phyloP scores from a whole-genome alignment of 1,140 invertebrate genomes.

The Scaptomyza graminum region DNA sequence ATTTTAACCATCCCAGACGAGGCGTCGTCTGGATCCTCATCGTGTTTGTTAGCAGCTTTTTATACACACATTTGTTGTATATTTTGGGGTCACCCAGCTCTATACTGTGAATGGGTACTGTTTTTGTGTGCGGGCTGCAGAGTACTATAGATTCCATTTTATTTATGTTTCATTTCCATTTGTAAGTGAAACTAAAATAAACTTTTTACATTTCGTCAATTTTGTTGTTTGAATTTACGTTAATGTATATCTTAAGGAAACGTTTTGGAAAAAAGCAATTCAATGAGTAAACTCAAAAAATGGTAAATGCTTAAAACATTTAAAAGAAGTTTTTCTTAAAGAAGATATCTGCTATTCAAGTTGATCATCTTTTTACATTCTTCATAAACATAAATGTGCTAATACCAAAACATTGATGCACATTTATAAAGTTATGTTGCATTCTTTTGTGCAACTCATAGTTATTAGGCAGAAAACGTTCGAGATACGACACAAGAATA shows the following conservation, averaged over 20 bases:
- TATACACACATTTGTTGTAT: background rate
- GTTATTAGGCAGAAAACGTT: background rate
- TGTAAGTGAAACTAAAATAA: constrained; percentile 81
- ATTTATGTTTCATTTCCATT: constrained; percentile 77
- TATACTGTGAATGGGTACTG: constrained; percentile 20
- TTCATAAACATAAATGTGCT: no score
- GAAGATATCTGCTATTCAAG: no score
- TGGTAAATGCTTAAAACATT: no score
- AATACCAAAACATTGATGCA: no score
- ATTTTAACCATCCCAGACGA: constrained; percentile 31
- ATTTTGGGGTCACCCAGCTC: constrained; percentile 21
- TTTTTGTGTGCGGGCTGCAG: constrained; percentile 13
- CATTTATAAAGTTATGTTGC: no score
- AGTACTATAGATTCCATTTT: constrained; percentile 66
- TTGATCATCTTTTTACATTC: no score
- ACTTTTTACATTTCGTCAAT: constrained; percentile 74
- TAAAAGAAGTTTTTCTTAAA: no score
- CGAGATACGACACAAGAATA: background rate
- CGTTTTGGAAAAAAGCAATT: background rate
- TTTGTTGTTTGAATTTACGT: constrained; percentile 72
- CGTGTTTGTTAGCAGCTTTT: constrained; percentile 56
- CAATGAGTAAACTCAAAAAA: no score
- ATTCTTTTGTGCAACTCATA: background rate
- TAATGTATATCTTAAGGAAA: constrained; percentile 25
- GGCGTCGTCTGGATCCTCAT: constrained; percentile 50